Evolutionary conservation across 2,797 vertebrate species (phyloP).

Genomic region (Lerista edwardsae): DNA sequence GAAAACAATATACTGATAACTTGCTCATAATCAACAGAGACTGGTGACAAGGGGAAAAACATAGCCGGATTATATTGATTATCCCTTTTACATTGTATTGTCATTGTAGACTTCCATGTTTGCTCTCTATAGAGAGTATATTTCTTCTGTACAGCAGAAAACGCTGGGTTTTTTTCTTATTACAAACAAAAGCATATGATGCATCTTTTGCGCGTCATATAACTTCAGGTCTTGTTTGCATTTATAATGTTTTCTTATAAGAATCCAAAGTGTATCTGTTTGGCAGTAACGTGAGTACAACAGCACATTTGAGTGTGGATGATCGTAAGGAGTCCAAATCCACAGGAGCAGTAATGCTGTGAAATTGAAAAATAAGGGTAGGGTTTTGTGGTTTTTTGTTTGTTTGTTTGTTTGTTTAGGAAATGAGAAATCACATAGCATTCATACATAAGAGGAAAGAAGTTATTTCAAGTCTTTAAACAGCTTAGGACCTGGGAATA

Average conservation of each 20-base stretch:
- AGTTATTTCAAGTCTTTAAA: neutral
- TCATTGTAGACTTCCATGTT: neutral
- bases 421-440: neutral
- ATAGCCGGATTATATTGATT: no score
- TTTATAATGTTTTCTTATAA: slow-evolving; percentile 1
- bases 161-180: neutral
- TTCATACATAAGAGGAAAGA: neutral
- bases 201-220: neutral
- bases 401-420: no score
- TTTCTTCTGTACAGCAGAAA: neutral
- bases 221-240: neutral
- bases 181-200: neutral
- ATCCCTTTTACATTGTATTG: neutral
- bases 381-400: neutral
- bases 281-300: neutral
- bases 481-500: neutral
- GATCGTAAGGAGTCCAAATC: neutral
- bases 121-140: neutral
- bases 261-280: neutral
- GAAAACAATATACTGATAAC: no score
- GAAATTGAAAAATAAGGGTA: neutral
- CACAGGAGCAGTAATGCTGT: neutral
- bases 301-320: neutral
- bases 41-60: no score
- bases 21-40: no score